Percentiles rank a stretch among this genome's conserved stretches.
phyloP scores from a whole-genome alignment of 2,113 vertebrate genomes.

The Psammodynastes pulverulentus region DNA sequence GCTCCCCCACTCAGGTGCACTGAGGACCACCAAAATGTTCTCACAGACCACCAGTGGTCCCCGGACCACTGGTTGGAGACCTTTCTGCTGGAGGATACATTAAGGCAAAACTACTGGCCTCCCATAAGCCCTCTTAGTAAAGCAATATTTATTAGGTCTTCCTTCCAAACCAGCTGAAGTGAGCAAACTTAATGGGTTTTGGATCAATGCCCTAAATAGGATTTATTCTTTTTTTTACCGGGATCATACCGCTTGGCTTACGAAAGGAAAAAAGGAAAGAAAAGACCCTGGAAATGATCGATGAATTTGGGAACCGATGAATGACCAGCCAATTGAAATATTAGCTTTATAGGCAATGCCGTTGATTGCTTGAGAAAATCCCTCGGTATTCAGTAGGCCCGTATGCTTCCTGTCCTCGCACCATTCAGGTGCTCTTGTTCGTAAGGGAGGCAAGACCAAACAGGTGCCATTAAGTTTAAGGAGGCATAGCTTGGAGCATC shows the following conservation, averaged over 20 bases:
- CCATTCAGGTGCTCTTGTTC: background rate
- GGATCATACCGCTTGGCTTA: constrained; percentile 6
- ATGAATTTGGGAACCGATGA: background rate
- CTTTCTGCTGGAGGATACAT: constrained; percentile 8
- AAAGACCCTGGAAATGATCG: background rate
- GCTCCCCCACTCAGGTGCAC: no score
- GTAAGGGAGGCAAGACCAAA: constrained; percentile 1
- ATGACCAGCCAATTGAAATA: background rate
- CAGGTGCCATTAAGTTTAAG: constrained; percentile 17
- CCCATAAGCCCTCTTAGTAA: constrained; percentile 14
- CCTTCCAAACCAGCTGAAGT: constrained; percentile 20
- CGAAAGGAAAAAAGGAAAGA: background rate
- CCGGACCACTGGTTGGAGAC: no score
- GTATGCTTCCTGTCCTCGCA: constrained; percentile 1
- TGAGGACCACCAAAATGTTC: no score
- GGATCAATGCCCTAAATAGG: constrained; percentile 24
- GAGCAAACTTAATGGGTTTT: constrained; percentile 23
- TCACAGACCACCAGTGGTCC: no score
- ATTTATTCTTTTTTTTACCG: constrained; percentile 8
- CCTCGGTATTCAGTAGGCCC: background rate
- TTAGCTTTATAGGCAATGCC: constrained; percentile 2
- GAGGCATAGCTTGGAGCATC: background rate
- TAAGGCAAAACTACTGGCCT: constrained; percentile 10
- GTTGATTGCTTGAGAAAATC: background rate
- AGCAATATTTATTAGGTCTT: constrained; percentile 27